Base-by-base conservation (phyloP, 1,140 invertebrate species). In the Eumeta japonica region DNA sequence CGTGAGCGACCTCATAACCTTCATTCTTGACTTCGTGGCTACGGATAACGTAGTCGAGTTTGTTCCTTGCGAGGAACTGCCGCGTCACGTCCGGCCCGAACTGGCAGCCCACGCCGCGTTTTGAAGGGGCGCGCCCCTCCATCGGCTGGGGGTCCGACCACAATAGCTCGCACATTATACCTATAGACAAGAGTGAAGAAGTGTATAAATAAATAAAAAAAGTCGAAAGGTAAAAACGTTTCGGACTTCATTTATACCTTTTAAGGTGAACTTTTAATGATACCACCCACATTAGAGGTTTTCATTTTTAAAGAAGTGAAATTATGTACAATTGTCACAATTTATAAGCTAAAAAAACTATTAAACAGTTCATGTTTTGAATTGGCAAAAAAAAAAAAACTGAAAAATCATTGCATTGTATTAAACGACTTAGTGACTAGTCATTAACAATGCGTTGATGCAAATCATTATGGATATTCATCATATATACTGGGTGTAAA, bases 11-110 rank as follows among this genome's bases (percentile, higher is more conserved):
- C 76, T 99, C 95, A 59, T 97, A 99, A 3, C 97, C 97, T 28
- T 92, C 86, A 52, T 89, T 87, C 77, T 99, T 99, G 2, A 99
- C 97, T 74, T 99, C 97, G 70, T 99, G 97, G 74, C 93, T 97
- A 45, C 97, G 80, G 35, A 98, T 88, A 41, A 98, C 81, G 62
- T 97, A 98, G 52, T 97, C 90, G 12, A 98, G 78, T 15, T 87
- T 85, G 74, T 98, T 98, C 10, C 78, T 60, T 39, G 85, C 70
- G 14, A 95, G 80, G 74, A 99, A 99, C 39, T 80, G 79, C 43
- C 87, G 76, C 0, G 97, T 99, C 1, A 99, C 88, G 72, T 99
- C 95, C 0, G 97, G 97, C 4, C 97, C 97, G 79, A 99, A 99
- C 73, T 99, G 96, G 51, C 95, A 88, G 13, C 96, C 97, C 3